phyloP scores from a whole-genome alignment of 2,113 vertebrate genomes.

The Bettongia penicillata region DNA sequence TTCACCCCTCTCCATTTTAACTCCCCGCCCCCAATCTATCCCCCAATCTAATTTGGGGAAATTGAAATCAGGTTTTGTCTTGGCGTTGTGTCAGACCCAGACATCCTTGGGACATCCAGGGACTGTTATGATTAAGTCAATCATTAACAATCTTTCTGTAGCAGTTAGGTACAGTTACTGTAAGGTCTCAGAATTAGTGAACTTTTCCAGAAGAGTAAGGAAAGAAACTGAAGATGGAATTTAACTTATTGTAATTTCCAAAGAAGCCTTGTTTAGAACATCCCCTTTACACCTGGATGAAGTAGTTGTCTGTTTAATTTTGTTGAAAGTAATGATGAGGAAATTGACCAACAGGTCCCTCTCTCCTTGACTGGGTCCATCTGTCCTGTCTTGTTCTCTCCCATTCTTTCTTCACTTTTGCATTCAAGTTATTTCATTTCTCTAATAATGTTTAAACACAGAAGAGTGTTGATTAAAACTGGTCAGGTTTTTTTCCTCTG shows the following conservation, averaged over 20 bases:
- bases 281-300: conserved; percentile 71
- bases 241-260: conserved; percentile 67
- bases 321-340: conserved; percentile 75
- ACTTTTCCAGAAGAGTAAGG: conserved; percentile 13
- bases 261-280: conserved; percentile 81
- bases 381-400: conserved; percentile 78
- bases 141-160: neutral
- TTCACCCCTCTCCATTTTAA: neutral
- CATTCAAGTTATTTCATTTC: conserved; percentile 87
- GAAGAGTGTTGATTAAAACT: conserved; percentile 83
- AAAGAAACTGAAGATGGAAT: conserved; percentile 27
- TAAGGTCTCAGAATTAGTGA: neutral
- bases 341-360: conserved; percentile 7
- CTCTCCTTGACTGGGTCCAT: conserved; percentile 61
- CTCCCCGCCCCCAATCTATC: fast-evolving
- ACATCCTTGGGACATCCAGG: conserved; percentile 1
- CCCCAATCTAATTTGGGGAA: neutral
- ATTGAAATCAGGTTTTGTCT: conserved; percentile 17
- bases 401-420: conserved; percentile 69
- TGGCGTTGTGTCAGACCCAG: neutral
- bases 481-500: conserved; percentile 77
- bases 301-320: conserved; percentile 76
- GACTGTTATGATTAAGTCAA: neutral
- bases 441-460: conserved; percentile 85
- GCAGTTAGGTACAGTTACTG: neutral